A percentile compares a stretch with the other conserved stretches of the same genome.
These are phyloP conservation scores for Anthoscopus minutus DNA, from an alignment of 2,113 vertebrate species.

Conservation along the genomic window DNA sequence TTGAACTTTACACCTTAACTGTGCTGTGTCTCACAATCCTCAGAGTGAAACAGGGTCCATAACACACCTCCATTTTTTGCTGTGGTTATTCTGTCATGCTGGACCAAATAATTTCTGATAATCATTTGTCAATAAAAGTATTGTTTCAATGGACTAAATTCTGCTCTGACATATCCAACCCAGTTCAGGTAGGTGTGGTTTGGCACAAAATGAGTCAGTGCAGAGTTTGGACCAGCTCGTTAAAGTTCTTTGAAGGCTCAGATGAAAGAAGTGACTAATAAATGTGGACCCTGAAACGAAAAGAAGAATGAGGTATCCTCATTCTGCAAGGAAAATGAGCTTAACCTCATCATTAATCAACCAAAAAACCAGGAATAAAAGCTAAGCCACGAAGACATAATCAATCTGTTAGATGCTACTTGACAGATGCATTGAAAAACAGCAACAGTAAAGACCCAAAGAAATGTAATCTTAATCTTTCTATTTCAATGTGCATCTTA, in stretches of 20 bases:
- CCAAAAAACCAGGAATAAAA: background rate
- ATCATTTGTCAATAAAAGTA: background rate
- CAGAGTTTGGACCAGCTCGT: background rate
- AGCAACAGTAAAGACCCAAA: background rate
- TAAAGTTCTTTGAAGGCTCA: background rate
- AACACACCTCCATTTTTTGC: background rate
- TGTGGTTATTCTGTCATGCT: background rate
- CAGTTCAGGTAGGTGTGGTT: background rate
- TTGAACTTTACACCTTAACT: background rate
- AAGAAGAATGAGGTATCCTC: background rate
- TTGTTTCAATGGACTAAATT: background rate
- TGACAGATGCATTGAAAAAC: background rate
- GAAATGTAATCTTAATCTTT: background rate
- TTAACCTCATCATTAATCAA: constrained; percentile 14
- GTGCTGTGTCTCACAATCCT: background rate
- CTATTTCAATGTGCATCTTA: background rate
- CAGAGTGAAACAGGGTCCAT: background rate
- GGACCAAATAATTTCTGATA: background rate
- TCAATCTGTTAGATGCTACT: background rate
- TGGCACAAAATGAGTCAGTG: background rate
- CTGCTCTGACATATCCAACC: background rate
- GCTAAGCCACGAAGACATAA: background rate
- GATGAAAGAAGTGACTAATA: background rate
- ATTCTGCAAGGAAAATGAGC: background rate
- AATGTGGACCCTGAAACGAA: background rate